Base-by-base conservation (phyloP, 35 echinoderm and acorn worm genomes). In the Ptychodera flava region DNA sequence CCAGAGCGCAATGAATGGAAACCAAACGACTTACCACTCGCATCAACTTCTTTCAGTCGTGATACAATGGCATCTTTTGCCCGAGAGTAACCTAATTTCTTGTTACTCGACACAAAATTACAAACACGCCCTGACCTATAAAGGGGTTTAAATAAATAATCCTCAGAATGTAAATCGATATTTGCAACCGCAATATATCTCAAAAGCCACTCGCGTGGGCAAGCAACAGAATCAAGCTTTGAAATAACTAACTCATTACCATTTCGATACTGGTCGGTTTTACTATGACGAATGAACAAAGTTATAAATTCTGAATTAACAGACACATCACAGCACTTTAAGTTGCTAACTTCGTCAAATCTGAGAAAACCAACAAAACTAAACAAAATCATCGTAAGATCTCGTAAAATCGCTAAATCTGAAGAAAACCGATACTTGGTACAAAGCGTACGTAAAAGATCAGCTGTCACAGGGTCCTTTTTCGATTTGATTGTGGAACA, bases 321-420 rank as follows among this genome's bases (percentile, higher is more conserved):
- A 75, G 85, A 75, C 30, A 78, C 28, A 35, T 86, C 0, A 30
- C 64, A 31, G 28, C 28, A 32, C 34, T 86, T 86, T 10, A 86
- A 32, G 15, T 76, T 31, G 31, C 36, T 64, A 22, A 86, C 28
- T 33, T 77, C 85, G 31, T 86, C 76, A 78, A 86, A 86, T 10
- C 85, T 76, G n/a, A 86, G 45, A 77, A 86, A 86, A 76, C 85
- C 85, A n/a, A 53, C 36, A 76, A 31, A 86, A n/a, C 28, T 75
- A 30, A 86, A 52, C 12, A 86, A 52, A 31, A 77, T 31, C 85
- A 86, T 76, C 22, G 85, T 53, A 27, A 75, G 76, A 15, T 34
- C 35, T 15, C 82, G 32, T 34, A 38, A 14, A 15, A 30, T 29
- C 35, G 15, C 10, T 84, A 38, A 35, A 75, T 86, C 29, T 12